Conservation (phyloP, 2,113 vertebrate genomes). For the Cygnus atratus region DNA sequence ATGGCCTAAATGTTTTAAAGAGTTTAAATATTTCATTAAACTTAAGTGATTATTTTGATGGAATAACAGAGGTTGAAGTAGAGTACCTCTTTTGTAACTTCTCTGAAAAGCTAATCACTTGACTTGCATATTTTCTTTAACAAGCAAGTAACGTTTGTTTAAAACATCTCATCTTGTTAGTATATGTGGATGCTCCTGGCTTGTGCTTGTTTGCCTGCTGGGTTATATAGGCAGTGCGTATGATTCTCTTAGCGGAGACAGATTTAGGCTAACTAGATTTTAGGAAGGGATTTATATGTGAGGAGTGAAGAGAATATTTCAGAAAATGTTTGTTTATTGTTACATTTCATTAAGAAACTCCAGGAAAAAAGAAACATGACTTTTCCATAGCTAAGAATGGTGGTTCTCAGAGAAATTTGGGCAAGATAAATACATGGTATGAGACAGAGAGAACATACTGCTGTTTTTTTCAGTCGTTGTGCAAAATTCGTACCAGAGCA, state of each 20-base stretch:
- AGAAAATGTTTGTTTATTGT: neutral
- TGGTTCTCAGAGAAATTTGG: neutral
- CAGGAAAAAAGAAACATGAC: neutral
- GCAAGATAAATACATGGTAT: neutral
- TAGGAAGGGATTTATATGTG: neutral
- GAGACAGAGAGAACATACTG: neutral
- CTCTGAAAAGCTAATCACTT: neutral
- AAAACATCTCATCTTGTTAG: neutral
- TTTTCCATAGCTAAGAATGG: neutral
- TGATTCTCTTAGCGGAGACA: neutral
- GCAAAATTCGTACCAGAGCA: neutral
- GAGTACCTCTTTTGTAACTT: neutral
- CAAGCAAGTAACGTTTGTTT: neutral
- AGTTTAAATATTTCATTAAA: constrained; percentile 46
- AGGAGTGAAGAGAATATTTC: neutral
- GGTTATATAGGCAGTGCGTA: neutral
- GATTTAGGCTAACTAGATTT: neutral
- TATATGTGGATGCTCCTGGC: neutral
- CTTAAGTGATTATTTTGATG: neutral
- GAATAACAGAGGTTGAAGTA: neutral
- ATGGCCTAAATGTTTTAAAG: neutral
- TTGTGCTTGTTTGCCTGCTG: neutral
- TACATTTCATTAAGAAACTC: neutral
- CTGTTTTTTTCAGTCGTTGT: neutral
- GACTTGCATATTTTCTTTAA: neutral